phyloP scores from a whole-genome alignment of 1,140 invertebrate species.

The Sarcophaga bullata region DNA sequence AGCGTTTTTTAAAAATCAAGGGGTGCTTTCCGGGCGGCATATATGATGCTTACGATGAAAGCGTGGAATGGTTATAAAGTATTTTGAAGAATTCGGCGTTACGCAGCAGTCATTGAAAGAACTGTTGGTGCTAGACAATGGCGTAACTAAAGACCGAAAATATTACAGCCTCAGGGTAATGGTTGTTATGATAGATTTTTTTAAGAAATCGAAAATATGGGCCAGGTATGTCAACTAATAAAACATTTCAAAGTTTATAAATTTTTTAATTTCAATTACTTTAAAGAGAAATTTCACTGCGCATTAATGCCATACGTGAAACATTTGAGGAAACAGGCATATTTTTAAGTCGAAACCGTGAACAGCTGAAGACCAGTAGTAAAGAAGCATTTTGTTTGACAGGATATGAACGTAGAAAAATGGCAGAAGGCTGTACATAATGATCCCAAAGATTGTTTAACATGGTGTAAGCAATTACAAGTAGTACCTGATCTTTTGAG shows the following conservation, averaged over 20 bases:
- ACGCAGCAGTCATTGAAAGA: conserved; percentile 6
- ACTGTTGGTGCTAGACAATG: not conserved
- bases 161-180: not conserved
- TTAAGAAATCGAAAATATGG: conserved; percentile 7
- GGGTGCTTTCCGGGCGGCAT: conserved; percentile 85
- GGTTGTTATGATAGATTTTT: conserved; percentile 33
- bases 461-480: conserved; percentile 75
- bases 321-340: conserved; percentile 93
- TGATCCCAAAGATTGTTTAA: conserved; percentile 78
- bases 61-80: conserved; percentile 74
- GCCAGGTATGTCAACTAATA: not conserved
- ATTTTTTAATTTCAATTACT: not conserved
- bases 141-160: not conserved
- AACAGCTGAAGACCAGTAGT: conserved; percentile 26
- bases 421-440: conserved; percentile 69
- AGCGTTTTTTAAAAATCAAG: conserved; percentile 48
- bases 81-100: conserved; percentile 72
- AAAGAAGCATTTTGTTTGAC: conserved; percentile 24
- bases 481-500: conserved; percentile 82
- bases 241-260: not conserved
- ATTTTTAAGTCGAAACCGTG: conserved; percentile 73
- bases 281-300: conserved; percentile 75
- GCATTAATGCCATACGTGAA: conserved; percentile 88
- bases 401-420: conserved; percentile 52
- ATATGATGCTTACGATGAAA: conserved; percentile 72